Percentiles rank a stretch among this genome's conserved stretches.
These are phyloP conservation scores for Mus spretus DNA, from an alignment of 2,797 vertebrate species.

Conservation along the genomic window DNA sequence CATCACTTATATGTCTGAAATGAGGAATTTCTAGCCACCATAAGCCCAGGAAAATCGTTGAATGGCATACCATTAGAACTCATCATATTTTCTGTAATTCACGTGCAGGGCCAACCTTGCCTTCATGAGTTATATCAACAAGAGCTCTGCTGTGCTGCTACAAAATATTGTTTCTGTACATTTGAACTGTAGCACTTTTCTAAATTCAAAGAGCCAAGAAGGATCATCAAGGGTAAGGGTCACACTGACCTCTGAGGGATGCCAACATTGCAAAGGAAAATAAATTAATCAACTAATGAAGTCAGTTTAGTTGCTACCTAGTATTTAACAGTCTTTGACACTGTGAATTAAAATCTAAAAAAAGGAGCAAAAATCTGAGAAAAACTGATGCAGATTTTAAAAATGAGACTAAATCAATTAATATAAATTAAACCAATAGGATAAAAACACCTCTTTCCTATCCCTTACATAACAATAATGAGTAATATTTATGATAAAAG, in stretches of 20 bases:
- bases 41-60: slow-evolving; percentile 14
- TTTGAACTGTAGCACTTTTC: background rate
- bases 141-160: background rate
- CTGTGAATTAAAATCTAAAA: background rate
- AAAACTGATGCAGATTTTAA: background rate
- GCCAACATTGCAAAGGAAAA: background rate
- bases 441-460: background rate
- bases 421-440: background rate
- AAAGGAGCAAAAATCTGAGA: background rate
- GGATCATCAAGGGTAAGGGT: background rate
- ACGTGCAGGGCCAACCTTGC: background rate
- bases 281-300: background rate
- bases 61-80: slow-evolving; percentile 13
- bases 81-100: slow-evolving; percentile 1
- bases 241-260: background rate
- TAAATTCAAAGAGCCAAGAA: slow-evolving; percentile 3
- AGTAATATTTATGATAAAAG: background rate
- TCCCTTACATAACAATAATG: background rate
- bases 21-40: slow-evolving; percentile 7
- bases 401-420: background rate
- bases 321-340: background rate
- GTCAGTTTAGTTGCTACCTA: background rate
- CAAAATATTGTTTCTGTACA: background rate
- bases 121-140: background rate
- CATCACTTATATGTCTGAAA: slow-evolving; percentile 49